These are phyloP conservation scores for Bolinopsis microptera DNA, from an alignment of 37 sponge, comb jelly and placozoan species.

Conservation along the genomic window DNA sequence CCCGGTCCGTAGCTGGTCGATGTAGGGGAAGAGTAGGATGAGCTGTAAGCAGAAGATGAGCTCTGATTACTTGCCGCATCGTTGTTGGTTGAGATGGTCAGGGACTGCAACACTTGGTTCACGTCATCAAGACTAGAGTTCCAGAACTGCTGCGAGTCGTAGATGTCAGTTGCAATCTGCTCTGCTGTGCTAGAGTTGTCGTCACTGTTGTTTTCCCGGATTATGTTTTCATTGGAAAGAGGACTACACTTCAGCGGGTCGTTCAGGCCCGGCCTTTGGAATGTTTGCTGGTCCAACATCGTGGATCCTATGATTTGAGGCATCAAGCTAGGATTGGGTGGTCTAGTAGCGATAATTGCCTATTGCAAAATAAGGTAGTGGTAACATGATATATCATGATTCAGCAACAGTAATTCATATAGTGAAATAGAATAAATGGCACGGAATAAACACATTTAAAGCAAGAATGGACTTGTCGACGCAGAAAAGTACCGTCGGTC, in stretches of 20 bases:
- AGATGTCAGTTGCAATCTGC: background rate
- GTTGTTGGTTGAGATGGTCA: slow-evolving; percentile 25
- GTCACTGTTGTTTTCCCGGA: slow-evolving; percentile 50
- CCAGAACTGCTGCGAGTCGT: slow-evolving; percentile 52
- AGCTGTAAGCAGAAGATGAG: slow-evolving; percentile 44
- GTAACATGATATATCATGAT: no score
- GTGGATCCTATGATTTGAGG: slow-evolving; percentile 62
- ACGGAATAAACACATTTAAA: no score
- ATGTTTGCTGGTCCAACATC: slow-evolving; percentile 60
- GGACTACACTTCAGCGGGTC: slow-evolving; percentile 58
- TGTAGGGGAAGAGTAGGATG: slow-evolving; percentile 45
- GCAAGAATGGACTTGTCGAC: no score
- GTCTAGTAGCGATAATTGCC: background rate
- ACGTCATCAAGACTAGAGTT: slow-evolving; percentile 44
- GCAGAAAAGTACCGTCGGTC: no score
- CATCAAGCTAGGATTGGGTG: slow-evolving; percentile 34
- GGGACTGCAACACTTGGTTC: slow-evolving; percentile 27
- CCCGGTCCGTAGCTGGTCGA: slow-evolving; percentile 57
- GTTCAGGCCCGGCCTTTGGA: slow-evolving; percentile 42
- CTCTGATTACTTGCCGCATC: slow-evolving; percentile 54
- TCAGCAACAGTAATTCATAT: no score
- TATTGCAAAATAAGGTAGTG: no score
- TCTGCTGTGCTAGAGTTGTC: slow-evolving; percentile 39
- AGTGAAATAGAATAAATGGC: no score
- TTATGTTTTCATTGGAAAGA: background rate